Conservation (phyloP, 2,113 vertebrate species). For the Rhegmatorhina hoffmannsi region DNA sequence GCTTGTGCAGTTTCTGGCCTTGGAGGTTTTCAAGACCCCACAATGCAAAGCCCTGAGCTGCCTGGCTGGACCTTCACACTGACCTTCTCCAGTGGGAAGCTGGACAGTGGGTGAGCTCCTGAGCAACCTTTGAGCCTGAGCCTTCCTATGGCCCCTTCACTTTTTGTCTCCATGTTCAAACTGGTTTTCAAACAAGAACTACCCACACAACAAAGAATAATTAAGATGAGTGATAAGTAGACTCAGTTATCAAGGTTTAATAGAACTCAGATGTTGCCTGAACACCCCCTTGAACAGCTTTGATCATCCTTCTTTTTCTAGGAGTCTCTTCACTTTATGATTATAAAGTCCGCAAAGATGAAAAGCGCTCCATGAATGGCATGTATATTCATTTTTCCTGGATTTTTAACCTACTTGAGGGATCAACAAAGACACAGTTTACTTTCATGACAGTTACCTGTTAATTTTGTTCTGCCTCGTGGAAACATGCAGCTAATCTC, state of each 20-base stretch:
- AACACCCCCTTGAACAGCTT: constrained; percentile 23
- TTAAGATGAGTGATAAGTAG: constrained; percentile 14
- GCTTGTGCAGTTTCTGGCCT: neutral
- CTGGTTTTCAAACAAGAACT: neutral
- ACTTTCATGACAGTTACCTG: constrained; percentile 35
- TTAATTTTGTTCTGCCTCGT: constrained; percentile 5
- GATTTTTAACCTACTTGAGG: constrained; percentile 10
- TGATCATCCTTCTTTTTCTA: constrained; percentile 30
- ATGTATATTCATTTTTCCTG: constrained; percentile 40
- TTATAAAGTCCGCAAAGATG: constrained; percentile 14
- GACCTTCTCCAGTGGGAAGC: neutral
- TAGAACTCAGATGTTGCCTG: neutral
- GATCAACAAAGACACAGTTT: constrained; percentile 21
- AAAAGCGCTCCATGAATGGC: neutral
- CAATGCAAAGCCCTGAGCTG: neutral
- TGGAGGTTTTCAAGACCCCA: neutral
- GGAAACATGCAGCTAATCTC: neutral
- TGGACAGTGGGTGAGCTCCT: neutral
- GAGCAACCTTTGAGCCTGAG: neutral
- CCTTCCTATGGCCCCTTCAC: neutral
- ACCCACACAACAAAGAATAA: neutral
- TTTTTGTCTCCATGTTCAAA: neutral
- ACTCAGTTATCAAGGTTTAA: neutral
- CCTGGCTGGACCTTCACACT: neutral
- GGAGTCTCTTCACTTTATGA: constrained; percentile 1